Base-by-base conservation (phyloP, 2,888 invertebrate species). In the Orthosia incerta region DNA sequence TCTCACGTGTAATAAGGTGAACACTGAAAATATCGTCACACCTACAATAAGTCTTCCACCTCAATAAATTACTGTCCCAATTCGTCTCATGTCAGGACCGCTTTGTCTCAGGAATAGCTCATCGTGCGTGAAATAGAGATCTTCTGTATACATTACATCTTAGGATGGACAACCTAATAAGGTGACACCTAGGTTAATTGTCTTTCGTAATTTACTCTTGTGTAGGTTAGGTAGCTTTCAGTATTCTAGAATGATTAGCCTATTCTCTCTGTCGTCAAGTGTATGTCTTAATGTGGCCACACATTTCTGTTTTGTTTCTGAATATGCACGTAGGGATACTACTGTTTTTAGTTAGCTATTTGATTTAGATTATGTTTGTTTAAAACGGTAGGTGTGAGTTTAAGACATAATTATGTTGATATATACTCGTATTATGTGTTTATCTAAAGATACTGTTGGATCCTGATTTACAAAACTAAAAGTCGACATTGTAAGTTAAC, bases 61-160 rank as follows among this genome's bases (percentile, higher is more conserved):
- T 56, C 51, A 46, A 39, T n/a, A 51, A n/a, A 46, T 51, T 46
- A 65, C 50, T 57, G 26, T 64, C 26, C 16, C 20, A 63, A 20
- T 74, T 50, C 12, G 13, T 57, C 50, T 51, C 15, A 51, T 51
- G 57, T 59, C 76, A 74, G 23, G 23, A 39, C 23, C 13, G 3
- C 5, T 65, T 57, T 75, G 20, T 51, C 16, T 46, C 31, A 31
- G n/a, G 13, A 62, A 31, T 74, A 12, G 20, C 26, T 23, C 45
- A 46, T 59, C 16, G 23, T 51, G 46, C 57, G 57, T 51, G 46
- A 65, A 75, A 59, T 51, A 23, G 51, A 0, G 11, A 74, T 26
- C 20, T 12, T 20, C 15, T 57, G 11, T 16, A 56, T 5, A 61
- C 16, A 23, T n/a, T 26, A 51, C 16, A 59, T 3, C 2, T 31